A percentile compares a stretch with the other conserved stretches of the same genome.
Conservation (phyloP, 2,113 vertebrate species). For the Cervus canadensis region DNA sequence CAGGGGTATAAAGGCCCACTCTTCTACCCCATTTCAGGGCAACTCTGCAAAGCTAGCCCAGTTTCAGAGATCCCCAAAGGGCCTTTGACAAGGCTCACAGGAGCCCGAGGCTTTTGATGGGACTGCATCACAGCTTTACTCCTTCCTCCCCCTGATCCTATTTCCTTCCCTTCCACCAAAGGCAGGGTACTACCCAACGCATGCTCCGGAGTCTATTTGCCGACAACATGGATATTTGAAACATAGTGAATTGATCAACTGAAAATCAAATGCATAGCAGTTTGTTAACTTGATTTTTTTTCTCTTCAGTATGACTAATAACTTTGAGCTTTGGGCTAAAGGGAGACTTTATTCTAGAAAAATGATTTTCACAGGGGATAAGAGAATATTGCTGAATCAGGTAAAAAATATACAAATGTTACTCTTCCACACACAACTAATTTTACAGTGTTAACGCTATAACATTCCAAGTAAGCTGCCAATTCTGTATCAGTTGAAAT, state of each 20-base stretch:
- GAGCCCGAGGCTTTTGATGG: not conserved
- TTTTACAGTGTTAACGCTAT: conserved; percentile 6
- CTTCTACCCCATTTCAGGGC: not conserved
- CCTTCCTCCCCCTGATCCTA: not conserved
- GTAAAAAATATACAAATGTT: not conserved
- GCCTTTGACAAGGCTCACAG: too few species aligned
- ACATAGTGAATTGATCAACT: not conserved
- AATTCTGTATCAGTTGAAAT: not conserved
- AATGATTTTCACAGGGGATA: not conserved
- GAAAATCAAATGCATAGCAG: not conserved
- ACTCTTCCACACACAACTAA: conserved; percentile 25
- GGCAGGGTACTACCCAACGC: not conserved
- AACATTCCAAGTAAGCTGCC: not conserved
- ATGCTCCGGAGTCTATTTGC: not conserved
- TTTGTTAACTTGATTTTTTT: not conserved
- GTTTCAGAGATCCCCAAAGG: not conserved
- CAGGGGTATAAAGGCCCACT: not conserved
- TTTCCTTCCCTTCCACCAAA: not conserved
- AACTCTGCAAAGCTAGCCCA: not conserved
- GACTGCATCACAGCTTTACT: not conserved
- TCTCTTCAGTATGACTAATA: not conserved
- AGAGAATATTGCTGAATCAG: not conserved
- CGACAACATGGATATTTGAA: not conserved
- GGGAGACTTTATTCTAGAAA: conserved; percentile 1
- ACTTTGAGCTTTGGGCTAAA: conserved; percentile 20